Evolutionary conservation across 2,888 invertebrate species (phyloP).

Genomic region (Rotaria magnacalcarata): DNA sequence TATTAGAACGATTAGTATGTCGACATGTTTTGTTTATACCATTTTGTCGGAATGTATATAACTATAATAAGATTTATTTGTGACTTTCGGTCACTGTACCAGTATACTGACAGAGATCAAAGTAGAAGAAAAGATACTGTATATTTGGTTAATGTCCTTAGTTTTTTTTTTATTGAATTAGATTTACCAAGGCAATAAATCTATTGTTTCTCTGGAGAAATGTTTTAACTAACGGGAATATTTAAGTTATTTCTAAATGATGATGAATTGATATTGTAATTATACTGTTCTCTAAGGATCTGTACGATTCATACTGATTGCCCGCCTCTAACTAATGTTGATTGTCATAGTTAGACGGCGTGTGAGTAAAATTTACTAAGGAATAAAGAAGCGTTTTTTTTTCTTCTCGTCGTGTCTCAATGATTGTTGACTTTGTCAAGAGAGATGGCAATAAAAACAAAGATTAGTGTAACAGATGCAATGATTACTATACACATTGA

Average conservation of each 20-base stretch:
- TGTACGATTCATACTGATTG: background rate
- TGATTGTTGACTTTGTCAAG: too few relatives aligned
- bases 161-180: background rate
- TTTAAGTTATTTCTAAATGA: slow-evolving; percentile 13
- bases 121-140: background rate
- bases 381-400: too few relatives aligned
- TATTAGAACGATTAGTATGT: slow-evolving; percentile 23
- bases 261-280: background rate
- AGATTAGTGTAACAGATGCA: too few relatives aligned
- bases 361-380: too few relatives aligned
- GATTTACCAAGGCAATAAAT: background rate
- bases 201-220: background rate
- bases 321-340: background rate
- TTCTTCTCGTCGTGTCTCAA: too few relatives aligned
- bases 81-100: slow-evolving; percentile 12
- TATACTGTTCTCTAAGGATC: background rate
- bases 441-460: too few relatives aligned
- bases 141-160: background rate
- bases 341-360: background rate
- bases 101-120: slow-evolving; percentile 22
- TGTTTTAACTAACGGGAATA: background rate
- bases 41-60: slow-evolving; percentile 29
- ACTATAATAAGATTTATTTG: slow-evolving; percentile 22
- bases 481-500: too few relatives aligned
- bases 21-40: slow-evolving; percentile 20